Evolutionary conservation across 1,140 invertebrate genomes (phyloP).

Genomic region (Leguminivora glycinivorella): DNA sequence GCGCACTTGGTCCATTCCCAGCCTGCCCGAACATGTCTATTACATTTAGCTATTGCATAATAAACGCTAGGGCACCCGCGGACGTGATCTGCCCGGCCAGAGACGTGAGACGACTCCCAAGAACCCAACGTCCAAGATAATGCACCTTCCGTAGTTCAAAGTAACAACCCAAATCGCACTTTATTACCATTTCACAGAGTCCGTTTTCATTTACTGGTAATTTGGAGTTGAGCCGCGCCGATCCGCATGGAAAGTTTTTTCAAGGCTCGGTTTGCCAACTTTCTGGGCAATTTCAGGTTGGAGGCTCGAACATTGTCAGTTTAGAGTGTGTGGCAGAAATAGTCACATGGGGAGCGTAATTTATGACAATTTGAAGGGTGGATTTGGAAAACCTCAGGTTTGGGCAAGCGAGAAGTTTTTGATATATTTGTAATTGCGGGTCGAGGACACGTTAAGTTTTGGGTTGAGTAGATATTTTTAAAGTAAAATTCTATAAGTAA

Average conservation of each 20-base stretch:
- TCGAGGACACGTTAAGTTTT: no score
- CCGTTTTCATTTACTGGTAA: constrained; percentile 42
- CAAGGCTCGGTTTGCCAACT: constrained; percentile 55
- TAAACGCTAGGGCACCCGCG: constrained; percentile 56
- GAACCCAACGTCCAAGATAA: constrained; percentile 38
- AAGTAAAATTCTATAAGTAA: no score
- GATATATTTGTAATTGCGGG: constrained; percentile 28
- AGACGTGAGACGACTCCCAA: constrained; percentile 53
- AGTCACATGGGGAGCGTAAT: constrained; percentile 52
- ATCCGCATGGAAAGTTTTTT: constrained; percentile 45
- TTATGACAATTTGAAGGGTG: constrained; percentile 49
- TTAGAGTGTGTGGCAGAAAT: constrained; percentile 54
- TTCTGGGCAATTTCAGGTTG: constrained; percentile 56
- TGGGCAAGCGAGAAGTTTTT: constrained; percentile 26
- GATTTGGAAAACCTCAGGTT: constrained; percentile 28
- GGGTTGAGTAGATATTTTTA: not conserved
- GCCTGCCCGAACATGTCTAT: constrained; percentile 57
- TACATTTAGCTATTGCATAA: constrained; percentile 69
- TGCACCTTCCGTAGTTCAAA: constrained; percentile 45
- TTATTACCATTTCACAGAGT: constrained; percentile 45
- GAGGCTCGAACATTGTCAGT: constrained; percentile 48
- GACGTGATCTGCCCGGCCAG: constrained; percentile 56
- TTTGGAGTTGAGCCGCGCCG: constrained; percentile 33
- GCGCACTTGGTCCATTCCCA: constrained; percentile 24
- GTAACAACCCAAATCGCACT: constrained; percentile 54